Conservation (phyloP, 2,113 vertebrate genomes). For the Platanista minor region DNA sequence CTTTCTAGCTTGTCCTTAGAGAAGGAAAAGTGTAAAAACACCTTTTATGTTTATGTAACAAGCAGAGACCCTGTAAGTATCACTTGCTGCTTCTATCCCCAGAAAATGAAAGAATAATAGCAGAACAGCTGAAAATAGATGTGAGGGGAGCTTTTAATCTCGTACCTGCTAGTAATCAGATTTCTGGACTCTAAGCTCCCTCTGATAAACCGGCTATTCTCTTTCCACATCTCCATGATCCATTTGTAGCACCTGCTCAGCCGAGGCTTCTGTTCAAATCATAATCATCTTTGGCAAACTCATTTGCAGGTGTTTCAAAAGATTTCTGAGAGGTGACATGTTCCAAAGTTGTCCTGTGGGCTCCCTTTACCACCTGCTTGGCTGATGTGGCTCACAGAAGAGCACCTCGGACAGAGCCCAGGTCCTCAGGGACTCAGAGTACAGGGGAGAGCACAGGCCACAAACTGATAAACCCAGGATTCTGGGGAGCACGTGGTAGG, state of each 20-base stretch:
- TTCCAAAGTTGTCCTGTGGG: background rate
- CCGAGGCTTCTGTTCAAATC: background rate
- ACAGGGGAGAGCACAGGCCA: background rate
- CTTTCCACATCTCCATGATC: background rate
- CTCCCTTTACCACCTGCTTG: background rate
- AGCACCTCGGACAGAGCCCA: background rate
- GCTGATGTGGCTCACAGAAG: background rate
- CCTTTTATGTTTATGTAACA: background rate
- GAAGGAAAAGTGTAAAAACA: background rate
- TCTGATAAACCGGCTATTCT: background rate
- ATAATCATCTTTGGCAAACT: conserved; percentile 19
- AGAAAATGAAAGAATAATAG: background rate
- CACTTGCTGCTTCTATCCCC: background rate
- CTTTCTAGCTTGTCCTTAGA: background rate
- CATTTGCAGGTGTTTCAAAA: conserved; percentile 29
- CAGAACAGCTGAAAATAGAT: background rate
- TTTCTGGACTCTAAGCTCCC: background rate
- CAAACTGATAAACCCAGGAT: background rate
- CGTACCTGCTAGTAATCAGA: background rate
- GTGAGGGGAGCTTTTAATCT: background rate
- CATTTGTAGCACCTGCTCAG: background rate
- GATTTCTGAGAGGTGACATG: background rate
- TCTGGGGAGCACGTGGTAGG: background rate
- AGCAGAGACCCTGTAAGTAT: background rate
- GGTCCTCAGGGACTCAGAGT: background rate